Percentiles rank a stretch among this genome's conserved stretches.
These are phyloP conservation scores for Carcharodon carcharias DNA, from an alignment of 2,797 vertebrate genomes.

Conservation along the genomic window DNA sequence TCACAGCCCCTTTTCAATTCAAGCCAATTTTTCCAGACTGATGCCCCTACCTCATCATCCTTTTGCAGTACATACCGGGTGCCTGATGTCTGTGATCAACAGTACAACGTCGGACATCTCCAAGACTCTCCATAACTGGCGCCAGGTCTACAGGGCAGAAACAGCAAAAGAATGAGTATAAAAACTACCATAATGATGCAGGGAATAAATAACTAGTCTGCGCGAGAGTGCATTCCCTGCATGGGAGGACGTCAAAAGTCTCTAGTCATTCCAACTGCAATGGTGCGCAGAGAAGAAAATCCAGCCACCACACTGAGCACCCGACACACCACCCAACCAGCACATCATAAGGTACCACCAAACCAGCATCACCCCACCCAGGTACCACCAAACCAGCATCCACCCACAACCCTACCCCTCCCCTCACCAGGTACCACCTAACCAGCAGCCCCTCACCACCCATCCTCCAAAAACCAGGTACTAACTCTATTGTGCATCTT, in stretches of 20 bases:
- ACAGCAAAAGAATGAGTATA: constrained; percentile 31
- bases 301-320: not conserved
- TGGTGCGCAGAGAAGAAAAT: not conserved
- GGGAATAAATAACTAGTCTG: too few species aligned
- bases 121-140: constrained; percentile 86
- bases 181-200: not conserved
- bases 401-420: too few species aligned
- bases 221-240: not conserved
- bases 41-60: not conserved
- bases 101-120: constrained; percentile 89
- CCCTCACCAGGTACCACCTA: not conserved
- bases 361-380: too few species aligned
- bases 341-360: too few species aligned
- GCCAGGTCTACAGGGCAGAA: constrained; percentile 70
- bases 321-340: not conserved
- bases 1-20: too few species aligned
- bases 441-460: too few species aligned
- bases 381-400: too few species aligned
- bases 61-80: constrained; percentile 65
- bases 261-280: not conserved
- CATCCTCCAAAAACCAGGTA: too few species aligned
- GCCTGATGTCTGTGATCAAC: constrained; percentile 81
- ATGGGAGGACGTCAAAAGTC: not conserved
- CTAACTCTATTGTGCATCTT: not conserved
- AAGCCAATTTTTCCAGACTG: not conserved